phyloP scores from a whole-genome alignment of 2,888 invertebrate genomes.

The Agriopis leucophaearia region DNA sequence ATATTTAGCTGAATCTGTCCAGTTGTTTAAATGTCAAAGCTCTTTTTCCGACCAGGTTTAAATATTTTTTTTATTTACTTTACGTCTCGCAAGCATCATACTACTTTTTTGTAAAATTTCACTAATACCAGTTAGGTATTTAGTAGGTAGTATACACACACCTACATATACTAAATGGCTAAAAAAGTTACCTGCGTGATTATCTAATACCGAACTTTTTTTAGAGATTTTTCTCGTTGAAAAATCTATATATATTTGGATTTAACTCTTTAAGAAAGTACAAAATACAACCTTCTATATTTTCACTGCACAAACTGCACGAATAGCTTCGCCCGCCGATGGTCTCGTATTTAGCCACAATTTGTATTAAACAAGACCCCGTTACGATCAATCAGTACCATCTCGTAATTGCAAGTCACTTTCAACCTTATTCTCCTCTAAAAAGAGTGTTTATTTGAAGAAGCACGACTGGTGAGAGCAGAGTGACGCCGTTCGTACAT shows the following conservation, averaged over 20 bases:
- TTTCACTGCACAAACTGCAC: constrained; percentile 22
- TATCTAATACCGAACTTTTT: too few relatives aligned
- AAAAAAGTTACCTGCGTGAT: too few relatives aligned
- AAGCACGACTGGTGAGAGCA: constrained; percentile 74
- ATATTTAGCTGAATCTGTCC: too few relatives aligned
- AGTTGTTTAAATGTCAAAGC: too few relatives aligned
- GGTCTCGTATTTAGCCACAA: constrained; percentile 41
- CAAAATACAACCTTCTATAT: neutral
- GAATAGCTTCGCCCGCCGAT: constrained; percentile 21
- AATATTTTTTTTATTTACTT: too few relatives aligned
- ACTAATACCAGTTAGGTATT: too few relatives aligned
- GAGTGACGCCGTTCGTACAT: constrained; percentile 11
- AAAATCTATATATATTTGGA: neutral
- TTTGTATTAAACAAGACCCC: constrained; percentile 61
- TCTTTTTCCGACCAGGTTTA: too few relatives aligned
- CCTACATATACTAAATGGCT: neutral
- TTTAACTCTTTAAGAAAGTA: neutral
- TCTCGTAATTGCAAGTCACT: constrained; percentile 10
- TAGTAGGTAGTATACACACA: too few relatives aligned
- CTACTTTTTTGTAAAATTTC: too few relatives aligned
- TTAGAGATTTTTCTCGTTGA: neutral
- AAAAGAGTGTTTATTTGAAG: constrained; percentile 38
- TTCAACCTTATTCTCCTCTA: constrained; percentile 23
- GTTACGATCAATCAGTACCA: constrained; percentile 76
- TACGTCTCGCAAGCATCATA: too few relatives aligned